These are phyloP conservation scores for Nebria salina DNA, from an alignment of 2,888 invertebrate species.

Conservation along the genomic window DNA sequence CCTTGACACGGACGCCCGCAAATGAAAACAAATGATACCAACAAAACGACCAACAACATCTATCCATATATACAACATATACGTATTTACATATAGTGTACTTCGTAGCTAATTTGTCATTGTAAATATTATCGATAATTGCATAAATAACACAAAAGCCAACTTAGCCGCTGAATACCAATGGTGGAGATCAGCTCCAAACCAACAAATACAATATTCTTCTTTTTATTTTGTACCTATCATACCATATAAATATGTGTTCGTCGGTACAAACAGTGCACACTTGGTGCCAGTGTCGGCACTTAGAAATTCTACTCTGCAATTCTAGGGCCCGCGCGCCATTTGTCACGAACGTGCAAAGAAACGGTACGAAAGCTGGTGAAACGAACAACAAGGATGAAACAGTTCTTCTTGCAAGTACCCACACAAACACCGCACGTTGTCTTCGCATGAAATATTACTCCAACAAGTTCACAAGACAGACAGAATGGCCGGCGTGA, in stretches of 20 bases:
- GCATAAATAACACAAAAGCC: background rate
- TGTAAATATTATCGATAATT: background rate
- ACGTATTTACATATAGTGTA: background rate
- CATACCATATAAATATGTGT: background rate
- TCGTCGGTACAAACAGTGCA: background rate
- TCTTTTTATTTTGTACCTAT: too few species aligned
- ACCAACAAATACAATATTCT: too few species aligned
- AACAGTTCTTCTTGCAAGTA: background rate
- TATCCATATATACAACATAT: background rate
- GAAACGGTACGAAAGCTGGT: background rate
- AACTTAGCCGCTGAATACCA: background rate
- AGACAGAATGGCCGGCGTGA: background rate
- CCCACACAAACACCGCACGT: background rate
- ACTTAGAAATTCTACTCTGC: background rate
- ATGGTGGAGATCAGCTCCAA: background rate
- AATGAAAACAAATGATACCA: background rate
- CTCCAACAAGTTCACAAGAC: background rate
- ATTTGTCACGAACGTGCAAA: background rate
- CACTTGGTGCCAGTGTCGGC: background rate
- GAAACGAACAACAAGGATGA: background rate
- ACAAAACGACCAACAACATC: background rate
- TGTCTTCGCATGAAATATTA: background rate
- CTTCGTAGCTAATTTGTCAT: background rate
- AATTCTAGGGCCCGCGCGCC: background rate
- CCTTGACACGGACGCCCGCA: background rate